Percentiles rank a stretch among this genome's conserved stretches.
Evolutionary conservation across 2,113 vertebrate species (phyloP).

Genomic region (Tauraco erythrolophus): DNA sequence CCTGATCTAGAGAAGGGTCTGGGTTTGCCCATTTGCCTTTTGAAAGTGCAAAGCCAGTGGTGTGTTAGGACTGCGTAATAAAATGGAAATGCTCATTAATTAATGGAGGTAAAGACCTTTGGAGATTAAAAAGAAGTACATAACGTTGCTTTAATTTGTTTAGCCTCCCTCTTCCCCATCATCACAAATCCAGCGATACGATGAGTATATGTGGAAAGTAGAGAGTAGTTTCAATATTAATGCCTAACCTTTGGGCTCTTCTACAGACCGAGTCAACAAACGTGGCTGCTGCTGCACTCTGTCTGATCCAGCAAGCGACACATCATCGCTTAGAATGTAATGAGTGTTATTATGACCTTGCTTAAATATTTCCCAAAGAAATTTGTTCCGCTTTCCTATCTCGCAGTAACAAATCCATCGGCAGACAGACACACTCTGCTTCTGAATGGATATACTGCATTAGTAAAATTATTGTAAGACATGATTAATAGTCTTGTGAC

Average conservation of each 20-base stretch:
- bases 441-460: conserved; percentile 20
- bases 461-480: not conserved
- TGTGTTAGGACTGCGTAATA: not conserved
- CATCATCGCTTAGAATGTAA: not conserved
- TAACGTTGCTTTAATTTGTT: not conserved
- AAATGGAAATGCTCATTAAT: not conserved
- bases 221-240: not conserved
- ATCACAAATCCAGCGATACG: not conserved
- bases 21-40: not conserved
- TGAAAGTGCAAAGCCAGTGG: rapidly evolving
- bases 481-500: conserved; percentile 71
- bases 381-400: not conserved
- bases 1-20: rapidly evolving
- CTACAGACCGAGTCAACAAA: not conserved
- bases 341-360: conserved; percentile 15
- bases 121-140: not conserved
- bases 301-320: not conserved
- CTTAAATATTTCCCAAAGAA: conserved; percentile 22
- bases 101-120: not conserved
- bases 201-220: not conserved
- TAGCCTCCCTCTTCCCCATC: not conserved
- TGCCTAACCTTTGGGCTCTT: not conserved
- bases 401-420: conserved; percentile 5
- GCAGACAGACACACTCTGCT: not conserved
- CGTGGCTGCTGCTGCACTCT: not conserved